Conservation (phyloP, 92 coral and sea anemone species). For the Metridium senile region DNA sequence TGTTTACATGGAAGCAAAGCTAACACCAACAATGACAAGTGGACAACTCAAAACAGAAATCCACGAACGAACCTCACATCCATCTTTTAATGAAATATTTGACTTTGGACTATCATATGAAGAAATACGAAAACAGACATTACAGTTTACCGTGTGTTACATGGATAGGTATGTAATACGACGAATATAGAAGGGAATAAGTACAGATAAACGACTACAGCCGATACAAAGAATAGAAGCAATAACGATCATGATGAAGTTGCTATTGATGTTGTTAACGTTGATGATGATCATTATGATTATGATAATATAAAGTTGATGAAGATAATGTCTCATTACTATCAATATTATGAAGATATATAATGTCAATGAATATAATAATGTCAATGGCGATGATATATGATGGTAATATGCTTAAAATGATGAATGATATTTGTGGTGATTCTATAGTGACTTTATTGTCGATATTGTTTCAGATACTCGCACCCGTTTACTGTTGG, state of each 20-base stretch:
- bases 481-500: conserved; percentile 95
- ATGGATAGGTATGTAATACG: conserved; percentile 40
- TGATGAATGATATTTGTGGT: not conserved
- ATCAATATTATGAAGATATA: conserved; percentile 34
- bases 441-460: not conserved
- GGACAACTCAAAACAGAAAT: conserved; percentile 82
- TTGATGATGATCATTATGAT: too few relatives aligned
- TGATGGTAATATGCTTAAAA: not conserved
- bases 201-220: too few relatives aligned
- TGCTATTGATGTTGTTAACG: too few relatives aligned
- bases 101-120: conserved; percentile 75
- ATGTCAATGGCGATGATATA: not conserved
- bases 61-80: conserved; percentile 84
- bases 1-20: conserved; percentile 75
- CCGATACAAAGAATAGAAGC: too few relatives aligned
- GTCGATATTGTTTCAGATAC: conserved; percentile 13
- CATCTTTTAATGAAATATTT: conserved; percentile 76
- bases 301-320: too few relatives aligned
- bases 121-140: conserved; percentile 66
- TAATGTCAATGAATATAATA: not conserved
- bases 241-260: too few relatives aligned
- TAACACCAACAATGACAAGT: conserved; percentile 74
- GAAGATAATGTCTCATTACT: not conserved
- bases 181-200: too few relatives aligned
- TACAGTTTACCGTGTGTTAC: conserved; percentile 73